Percentiles rank a stretch among this genome's conserved stretches.
These are phyloP conservation scores for Saxidomus purpurata DNA, from an alignment of 1,140 invertebrate species.

Conservation along the genomic window DNA sequence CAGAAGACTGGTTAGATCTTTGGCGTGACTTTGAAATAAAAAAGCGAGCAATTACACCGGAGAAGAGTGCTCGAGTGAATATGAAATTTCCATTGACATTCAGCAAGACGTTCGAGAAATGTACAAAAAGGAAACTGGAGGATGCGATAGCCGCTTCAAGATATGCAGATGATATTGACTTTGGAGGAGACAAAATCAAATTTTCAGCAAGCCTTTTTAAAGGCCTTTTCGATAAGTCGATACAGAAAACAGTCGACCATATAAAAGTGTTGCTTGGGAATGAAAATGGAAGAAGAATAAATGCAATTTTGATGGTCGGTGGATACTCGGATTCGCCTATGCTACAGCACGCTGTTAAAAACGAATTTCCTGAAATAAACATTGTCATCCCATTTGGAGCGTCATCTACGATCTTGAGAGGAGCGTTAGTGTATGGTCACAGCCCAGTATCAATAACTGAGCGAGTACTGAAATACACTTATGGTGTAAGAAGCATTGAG, in stretches of 20 bases:
- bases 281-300: background rate
- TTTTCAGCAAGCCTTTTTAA: background rate
- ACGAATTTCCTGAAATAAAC: background rate
- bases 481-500: background rate
- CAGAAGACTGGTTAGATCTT: no score
- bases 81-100: background rate
- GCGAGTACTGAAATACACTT: constrained; percentile 22
- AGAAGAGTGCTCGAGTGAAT: background rate
- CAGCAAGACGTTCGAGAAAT: background rate
- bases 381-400: constrained; percentile 13
- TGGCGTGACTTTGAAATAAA: constrained; percentile 55
- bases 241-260: background rate
- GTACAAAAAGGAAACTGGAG: background rate
- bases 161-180: background rate
- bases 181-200: background rate
- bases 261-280: background rate
- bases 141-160: background rate
- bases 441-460: background rate
- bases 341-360: constrained; percentile 6
- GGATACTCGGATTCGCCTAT: constrained; percentile 36
- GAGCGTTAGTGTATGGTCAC: constrained; percentile 18
- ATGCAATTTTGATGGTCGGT: constrained; percentile 47
- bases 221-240: background rate
- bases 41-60: constrained; percentile 8
- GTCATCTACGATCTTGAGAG: background rate